Evolutionary conservation across 2,113 vertebrate species (phyloP).

Genomic region (Sinocyclocheilus maitianheensis): DNA sequence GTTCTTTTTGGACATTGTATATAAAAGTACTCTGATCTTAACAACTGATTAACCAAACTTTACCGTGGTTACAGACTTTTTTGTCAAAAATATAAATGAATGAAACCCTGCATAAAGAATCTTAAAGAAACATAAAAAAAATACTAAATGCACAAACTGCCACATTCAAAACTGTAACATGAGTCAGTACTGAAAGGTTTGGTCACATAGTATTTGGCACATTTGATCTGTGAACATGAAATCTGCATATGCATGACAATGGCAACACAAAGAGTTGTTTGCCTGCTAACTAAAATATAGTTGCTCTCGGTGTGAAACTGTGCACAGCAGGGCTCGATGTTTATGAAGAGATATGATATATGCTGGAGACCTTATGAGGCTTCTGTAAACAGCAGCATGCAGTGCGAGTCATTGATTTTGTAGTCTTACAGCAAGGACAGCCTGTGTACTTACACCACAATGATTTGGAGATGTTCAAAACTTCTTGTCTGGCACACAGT

Average conservation of each 20-base stretch:
- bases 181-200: constrained; percentile 4
- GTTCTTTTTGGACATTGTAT: neutral
- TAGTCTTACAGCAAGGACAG: neutral
- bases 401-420: constrained; percentile 18
- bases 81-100: neutral
- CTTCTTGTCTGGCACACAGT: neutral
- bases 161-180: neutral
- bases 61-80: neutral
- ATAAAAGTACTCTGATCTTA: neutral
- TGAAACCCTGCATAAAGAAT: neutral
- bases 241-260: constrained; percentile 44
- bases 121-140: neutral
- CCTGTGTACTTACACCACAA: constrained; percentile 13
- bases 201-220: constrained; percentile 61
- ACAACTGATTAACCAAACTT: neutral
- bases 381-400: constrained; percentile 58
- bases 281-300: neutral
- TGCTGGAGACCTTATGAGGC: constrained; percentile 12
- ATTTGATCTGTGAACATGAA: constrained; percentile 49
- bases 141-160: too few relatives aligned
- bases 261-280: neutral
- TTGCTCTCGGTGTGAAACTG: neutral
- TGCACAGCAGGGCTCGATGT: neutral
- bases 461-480: constrained; percentile 8
- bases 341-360: neutral